Base-by-base conservation (phyloP, 2,888 invertebrate species). In the Idaea straminata region DNA sequence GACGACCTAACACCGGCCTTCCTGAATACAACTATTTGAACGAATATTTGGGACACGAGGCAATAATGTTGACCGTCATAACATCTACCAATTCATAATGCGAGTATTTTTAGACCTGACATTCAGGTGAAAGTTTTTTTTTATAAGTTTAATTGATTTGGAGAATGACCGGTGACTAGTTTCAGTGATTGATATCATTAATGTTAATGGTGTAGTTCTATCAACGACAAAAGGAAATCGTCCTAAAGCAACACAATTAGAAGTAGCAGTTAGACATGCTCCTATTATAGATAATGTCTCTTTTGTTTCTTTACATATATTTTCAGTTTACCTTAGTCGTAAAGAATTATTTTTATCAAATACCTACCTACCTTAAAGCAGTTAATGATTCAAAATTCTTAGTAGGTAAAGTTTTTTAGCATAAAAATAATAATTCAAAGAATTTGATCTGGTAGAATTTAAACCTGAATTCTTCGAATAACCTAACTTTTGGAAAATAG, bases 1-100 rank as follows among this genome's bases (percentile, higher is more conserved):
- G 88, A 82, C 84, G 77, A 57, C 36, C 57, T 15, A 47, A 47
- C 47, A 58, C n/a, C 64, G 79, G 77, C 83, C 83, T 77, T 74
- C 68, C 66, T 63, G 57, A 47, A 57, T 36, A 75, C 69, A 76
- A 77, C 80, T 85, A 83, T 85, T 86, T 86, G 83, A 74, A 78
- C 80, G 82, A 76, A 77, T 82, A 82, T 86, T 82, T 79, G 77
- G 75, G 74, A 74, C 73, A 69, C 59, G 69, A 68, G 72, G 75
- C 79, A 79, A 78, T 77, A 75, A 75, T 78, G 80, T 77, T 77
- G 70, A 77, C 69, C 76, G 74, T 80, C 79, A 81, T 72, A 73
- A 58, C 58, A 58, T 16, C 16, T 58, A 58, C 58, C 58, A 15
- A 58, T 76, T 77, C 78, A 76, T 74, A 74, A 75, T 65, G 72